A percentile compares a stretch with the other conserved stretches of the same genome.
Conservation (phyloP, 2,888 invertebrate genomes). For the Cephalotes varians region DNA sequence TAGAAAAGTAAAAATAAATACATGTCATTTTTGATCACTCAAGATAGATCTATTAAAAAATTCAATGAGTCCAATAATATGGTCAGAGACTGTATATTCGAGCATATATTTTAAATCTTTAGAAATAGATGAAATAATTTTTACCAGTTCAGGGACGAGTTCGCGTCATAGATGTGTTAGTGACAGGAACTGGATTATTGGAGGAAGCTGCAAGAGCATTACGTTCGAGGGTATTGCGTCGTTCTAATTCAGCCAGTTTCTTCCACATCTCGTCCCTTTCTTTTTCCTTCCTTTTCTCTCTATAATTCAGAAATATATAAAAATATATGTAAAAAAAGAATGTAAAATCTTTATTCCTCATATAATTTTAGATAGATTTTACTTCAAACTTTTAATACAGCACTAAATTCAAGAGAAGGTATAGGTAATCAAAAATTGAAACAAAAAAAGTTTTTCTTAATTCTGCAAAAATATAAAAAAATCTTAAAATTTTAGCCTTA, state of each 20-base stretch:
- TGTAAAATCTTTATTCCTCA: not conserved
- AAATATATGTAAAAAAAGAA: not conserved
- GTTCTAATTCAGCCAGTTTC: constrained; percentile 93
- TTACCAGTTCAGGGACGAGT: constrained; percentile 85
- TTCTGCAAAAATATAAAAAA: not conserved
- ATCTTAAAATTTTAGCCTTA: constrained; percentile 87
- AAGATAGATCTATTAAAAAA: too few relatives aligned
- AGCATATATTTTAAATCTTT: not conserved
- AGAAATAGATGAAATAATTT: constrained; percentile 36
- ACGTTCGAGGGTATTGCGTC: constrained; percentile 79
- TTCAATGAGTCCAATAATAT: not conserved
- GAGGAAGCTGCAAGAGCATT: constrained; percentile 78
- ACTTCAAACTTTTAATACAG: not conserved
- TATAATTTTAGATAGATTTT: not conserved
- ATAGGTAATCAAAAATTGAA: not conserved
- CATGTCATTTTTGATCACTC: too few relatives aligned
- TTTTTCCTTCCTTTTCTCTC: constrained; percentile 98
- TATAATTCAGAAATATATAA: constrained; percentile 83
- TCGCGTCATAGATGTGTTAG: constrained; percentile 83
- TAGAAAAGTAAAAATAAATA: too few relatives aligned
- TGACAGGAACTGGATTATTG: constrained; percentile 84
- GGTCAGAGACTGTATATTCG: not conserved
- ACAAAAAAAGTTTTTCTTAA: not conserved
- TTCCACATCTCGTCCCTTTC: constrained; percentile 99
- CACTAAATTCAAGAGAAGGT: not conserved